Evolutionary conservation across 2,888 invertebrate species (phyloP).

Genomic region (Eristalis intricaria): DNA sequence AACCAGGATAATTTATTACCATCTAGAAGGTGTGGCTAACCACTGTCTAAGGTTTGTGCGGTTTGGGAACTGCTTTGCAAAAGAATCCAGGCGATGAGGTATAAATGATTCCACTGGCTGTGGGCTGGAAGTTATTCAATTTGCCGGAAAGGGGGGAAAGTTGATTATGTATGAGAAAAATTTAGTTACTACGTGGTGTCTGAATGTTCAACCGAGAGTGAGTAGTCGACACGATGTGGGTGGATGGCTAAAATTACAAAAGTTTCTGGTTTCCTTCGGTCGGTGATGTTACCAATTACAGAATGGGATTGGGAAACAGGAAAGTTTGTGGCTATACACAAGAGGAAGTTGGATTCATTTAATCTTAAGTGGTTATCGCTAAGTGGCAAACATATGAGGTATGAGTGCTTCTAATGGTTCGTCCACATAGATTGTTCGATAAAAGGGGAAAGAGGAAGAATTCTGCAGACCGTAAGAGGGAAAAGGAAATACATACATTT

Average conservation of each 20-base stretch:
- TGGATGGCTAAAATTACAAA: conserved; percentile 11
- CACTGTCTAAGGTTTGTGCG: conserved; percentile 43
- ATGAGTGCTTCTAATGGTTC: neutral
- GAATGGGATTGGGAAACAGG: neutral
- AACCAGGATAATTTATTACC: conserved; percentile 64
- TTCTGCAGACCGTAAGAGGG: neutral
- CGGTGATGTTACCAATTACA: neutral
- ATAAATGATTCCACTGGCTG: conserved; percentile 15
- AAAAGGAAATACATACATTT: neutral
- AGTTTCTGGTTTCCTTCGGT: conserved; percentile 5
- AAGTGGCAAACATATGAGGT: neutral
- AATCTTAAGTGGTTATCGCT: conserved; percentile 1
- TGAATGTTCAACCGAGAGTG: neutral
- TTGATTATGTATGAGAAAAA: conserved; percentile 10
- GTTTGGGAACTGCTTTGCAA: conserved; percentile 10
- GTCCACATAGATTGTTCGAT: neutral
- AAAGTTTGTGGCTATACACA: neutral
- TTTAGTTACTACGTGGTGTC: conserved; percentile 11
- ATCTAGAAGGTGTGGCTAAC: conserved; percentile 55
- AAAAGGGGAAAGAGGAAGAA: neutral
- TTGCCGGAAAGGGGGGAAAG: conserved; percentile 11
- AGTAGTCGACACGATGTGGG: neutral
- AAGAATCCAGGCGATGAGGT: conserved; percentile 10
- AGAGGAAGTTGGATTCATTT: neutral
- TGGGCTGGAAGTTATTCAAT: conserved; percentile 34